Percentiles rank a stretch among this genome's conserved stretches.
phyloP scores from a whole-genome alignment of 2,113 vertebrate genomes.

The Pterocles gutturalis region DNA sequence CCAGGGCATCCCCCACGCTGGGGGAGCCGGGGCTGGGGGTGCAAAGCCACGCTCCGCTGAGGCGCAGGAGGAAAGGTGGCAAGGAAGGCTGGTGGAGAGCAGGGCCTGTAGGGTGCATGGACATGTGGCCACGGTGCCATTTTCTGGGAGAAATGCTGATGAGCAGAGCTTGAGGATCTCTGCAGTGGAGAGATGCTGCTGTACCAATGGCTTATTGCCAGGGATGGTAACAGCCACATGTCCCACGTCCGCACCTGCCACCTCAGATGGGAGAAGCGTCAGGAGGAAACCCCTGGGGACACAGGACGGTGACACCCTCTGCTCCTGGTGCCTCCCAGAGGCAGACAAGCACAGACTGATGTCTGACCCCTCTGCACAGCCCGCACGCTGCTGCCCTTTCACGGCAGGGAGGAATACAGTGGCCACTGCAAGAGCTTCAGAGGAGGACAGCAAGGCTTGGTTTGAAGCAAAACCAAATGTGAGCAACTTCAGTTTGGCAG shows the following conservation, averaged over 20 bases:
- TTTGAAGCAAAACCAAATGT: neutral
- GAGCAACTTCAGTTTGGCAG: neutral
- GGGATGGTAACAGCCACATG: neutral
- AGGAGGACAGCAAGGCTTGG: neutral
- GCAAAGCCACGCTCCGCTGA: neutral
- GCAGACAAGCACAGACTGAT: neutral
- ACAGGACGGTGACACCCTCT: accelerated
- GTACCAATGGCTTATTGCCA: neutral
- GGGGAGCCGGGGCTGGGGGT: neutral
- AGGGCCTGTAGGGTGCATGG: accelerated
- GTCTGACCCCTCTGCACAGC: neutral
- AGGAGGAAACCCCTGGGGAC: neutral
- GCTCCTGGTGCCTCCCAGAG: neutral
- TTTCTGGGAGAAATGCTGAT: neutral
- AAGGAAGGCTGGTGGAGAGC: neutral
- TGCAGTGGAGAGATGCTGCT: neutral
- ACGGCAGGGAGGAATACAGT: accelerated
- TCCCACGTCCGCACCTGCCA: accelerated
- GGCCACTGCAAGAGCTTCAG: neutral
- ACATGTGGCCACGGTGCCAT: accelerated
- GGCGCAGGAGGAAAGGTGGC: neutral
- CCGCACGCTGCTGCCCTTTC: neutral
- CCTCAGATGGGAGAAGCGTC: neutral
- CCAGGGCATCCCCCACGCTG: neutral
- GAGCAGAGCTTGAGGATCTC: neutral